Percentiles rank a stretch among this genome's conserved stretches.
Evolutionary conservation across 2,113 vertebrate genomes (phyloP).

Genomic region (Pithys albifrons): DNA sequence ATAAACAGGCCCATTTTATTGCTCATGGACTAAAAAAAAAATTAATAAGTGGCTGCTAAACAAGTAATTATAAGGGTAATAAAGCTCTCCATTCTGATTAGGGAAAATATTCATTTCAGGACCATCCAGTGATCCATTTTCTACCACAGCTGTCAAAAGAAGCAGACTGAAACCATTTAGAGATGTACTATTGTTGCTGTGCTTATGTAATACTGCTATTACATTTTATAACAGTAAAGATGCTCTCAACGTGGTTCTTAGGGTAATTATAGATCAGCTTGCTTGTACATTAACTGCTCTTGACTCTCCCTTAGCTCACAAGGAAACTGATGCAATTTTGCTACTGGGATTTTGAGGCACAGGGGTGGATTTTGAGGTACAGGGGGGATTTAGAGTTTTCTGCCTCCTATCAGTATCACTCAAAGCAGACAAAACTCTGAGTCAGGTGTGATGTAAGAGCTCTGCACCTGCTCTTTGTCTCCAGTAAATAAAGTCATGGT

Average conservation of each 20-base stretch:
- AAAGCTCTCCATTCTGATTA: conserved; percentile 65
- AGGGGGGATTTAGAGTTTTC: not conserved
- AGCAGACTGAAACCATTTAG: conserved; percentile 23
- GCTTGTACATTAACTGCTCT: not conserved
- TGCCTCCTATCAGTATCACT: not conserved
- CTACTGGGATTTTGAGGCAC: not conserved
- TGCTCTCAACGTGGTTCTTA: not conserved
- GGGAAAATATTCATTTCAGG: conserved; percentile 66
- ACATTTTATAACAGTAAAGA: conserved; percentile 4
- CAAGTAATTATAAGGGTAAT: conserved; percentile 70
- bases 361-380: not conserved
- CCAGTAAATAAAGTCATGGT: not conserved
- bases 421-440: not conserved
- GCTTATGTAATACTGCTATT: conserved; percentile 10
- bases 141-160: conserved; percentile 56
- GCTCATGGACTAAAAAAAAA: conserved; percentile 26
- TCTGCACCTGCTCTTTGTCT: not conserved
- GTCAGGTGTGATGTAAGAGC: not conserved
- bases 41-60: conserved; percentile 54
- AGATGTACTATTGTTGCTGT: not conserved
- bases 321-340: not conserved
- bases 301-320: not conserved
- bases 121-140: conserved; percentile 60
- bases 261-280: not conserved
- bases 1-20: conserved; percentile 64